Percentiles rank a stretch among this genome's conserved stretches.
These are phyloP conservation scores for Hippocampus kuda DNA, from an alignment of 2,797 vertebrate genomes.

Conservation along the genomic window DNA sequence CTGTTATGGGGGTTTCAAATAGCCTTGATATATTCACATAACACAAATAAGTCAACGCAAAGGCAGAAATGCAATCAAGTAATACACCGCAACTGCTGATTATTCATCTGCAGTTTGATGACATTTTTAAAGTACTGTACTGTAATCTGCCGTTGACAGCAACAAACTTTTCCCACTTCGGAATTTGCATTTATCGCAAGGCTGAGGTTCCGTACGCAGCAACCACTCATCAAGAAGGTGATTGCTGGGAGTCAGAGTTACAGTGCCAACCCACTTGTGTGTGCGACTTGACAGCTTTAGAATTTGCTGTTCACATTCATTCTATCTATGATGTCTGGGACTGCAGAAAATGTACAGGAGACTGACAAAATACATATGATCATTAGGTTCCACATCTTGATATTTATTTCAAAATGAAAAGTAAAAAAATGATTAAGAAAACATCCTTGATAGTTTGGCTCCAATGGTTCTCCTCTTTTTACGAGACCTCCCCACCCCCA, in stretches of 20 bases:
- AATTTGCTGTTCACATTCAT: background rate
- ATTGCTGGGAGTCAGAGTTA: too few relatives aligned
- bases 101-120: too few relatives aligned
- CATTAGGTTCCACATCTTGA: constrained; percentile 51
- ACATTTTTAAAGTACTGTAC: background rate
- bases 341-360: constrained; percentile 9
- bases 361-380: constrained; percentile 22
- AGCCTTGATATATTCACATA: too few relatives aligned
- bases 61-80: too few relatives aligned
- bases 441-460: constrained; percentile 53
- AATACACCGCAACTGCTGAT: too few relatives aligned
- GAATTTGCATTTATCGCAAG: too few relatives aligned
- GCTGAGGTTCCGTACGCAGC: too few relatives aligned
- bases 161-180: too few relatives aligned
- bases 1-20: too few relatives aligned
- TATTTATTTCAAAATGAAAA: constrained; percentile 71
- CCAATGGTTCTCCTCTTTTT: constrained; percentile 22
- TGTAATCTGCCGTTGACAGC: background rate
- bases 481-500: constrained; percentile 5
- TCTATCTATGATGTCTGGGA: background rate
- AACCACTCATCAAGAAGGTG: too few relatives aligned
- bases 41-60: constrained; percentile 19
- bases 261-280: too few relatives aligned
- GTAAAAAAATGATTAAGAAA: constrained; percentile 65
- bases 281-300: too few relatives aligned